phyloP scores from a whole-genome alignment of 2,888 invertebrate genomes.

The Electrophaes corylata region DNA sequence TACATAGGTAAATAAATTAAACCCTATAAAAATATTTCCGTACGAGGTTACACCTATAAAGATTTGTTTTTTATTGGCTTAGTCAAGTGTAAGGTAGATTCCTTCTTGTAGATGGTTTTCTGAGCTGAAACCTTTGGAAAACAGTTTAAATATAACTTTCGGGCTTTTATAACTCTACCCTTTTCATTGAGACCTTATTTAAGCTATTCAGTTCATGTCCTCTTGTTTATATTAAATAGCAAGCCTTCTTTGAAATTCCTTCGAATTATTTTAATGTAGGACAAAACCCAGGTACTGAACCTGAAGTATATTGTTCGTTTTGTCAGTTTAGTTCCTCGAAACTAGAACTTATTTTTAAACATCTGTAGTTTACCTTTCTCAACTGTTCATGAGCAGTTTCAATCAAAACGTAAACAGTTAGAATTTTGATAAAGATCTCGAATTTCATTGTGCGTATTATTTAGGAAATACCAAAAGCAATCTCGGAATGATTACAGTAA shows the following conservation, averaged over 20 bases:
- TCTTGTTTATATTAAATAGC: not conserved
- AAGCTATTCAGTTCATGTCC: not conserved
- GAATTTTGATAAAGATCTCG: slow-evolving; percentile 3
- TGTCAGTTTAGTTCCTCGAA: not conserved
- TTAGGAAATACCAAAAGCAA: slow-evolving; percentile 29
- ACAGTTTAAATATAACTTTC: not conserved
- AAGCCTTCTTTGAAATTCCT: not conserved
- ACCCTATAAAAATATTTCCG: not conserved
- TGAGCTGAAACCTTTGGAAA: not conserved
- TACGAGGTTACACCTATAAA: not conserved
- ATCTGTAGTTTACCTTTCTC: not conserved
- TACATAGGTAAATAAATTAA: not conserved
- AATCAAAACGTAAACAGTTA: not conserved
- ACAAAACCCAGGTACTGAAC: not conserved
- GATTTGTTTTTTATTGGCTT: not conserved
- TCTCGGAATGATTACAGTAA: slow-evolving; percentile 51
- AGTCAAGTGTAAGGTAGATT: not conserved
- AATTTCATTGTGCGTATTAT: slow-evolving; percentile 4
- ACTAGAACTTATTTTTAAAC: not conserved
- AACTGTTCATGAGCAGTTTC: not conserved
- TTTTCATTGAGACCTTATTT: not conserved
- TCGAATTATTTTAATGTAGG: not conserved
- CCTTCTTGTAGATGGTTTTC: not conserved
- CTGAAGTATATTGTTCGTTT: too few species aligned
- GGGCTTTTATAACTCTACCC: not conserved